Percentiles rank a stretch among this genome's conserved stretches.
phyloP scores from a whole-genome alignment of 2,113 vertebrate genomes.

The Pangasianodon gigas region DNA sequence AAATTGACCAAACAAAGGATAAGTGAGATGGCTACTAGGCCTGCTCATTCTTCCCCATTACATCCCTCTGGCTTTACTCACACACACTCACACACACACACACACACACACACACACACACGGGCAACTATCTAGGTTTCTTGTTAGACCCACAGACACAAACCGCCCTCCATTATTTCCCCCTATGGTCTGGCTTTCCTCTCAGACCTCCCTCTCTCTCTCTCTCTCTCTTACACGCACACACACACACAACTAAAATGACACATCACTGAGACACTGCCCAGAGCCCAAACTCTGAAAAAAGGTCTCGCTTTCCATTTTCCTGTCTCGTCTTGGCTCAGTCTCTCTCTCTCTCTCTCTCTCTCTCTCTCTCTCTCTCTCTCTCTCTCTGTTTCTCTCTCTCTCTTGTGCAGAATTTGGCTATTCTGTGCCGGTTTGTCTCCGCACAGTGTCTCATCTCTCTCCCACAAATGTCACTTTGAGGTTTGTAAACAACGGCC shows the following conservation, averaged over 20 bases:
- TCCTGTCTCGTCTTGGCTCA: not conserved
- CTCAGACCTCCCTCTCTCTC: not conserved
- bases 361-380: not conserved
- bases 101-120: constrained; percentile 22
- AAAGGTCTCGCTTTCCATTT: not conserved
- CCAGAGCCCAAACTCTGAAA: not conserved
- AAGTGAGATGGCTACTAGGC: constrained; percentile 71
- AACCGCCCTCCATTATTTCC: not conserved
- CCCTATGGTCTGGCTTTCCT: not conserved
- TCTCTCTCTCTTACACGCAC: constrained; percentile 16
- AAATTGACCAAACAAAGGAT: constrained; percentile 76
- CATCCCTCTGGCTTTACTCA: constrained; percentile 30
- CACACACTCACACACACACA: constrained; percentile 38
- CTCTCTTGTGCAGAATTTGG: not conserved
- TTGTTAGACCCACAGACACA: constrained; percentile 3
- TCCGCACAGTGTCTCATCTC: not conserved
- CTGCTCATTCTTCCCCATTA: constrained; percentile 68
- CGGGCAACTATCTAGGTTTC: constrained; percentile 35
- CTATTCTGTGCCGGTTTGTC: not conserved
- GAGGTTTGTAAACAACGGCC: not conserved
- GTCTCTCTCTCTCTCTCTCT: not conserved
- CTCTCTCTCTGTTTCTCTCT: not conserved
- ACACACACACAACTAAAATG: constrained; percentile 44
- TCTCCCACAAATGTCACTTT: not conserved
- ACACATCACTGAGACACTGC: constrained; percentile 23